These are phyloP conservation scores for Poeciliopsis turrubarensis DNA, from an alignment of 2,113 vertebrate species.

Conservation along the genomic window DNA sequence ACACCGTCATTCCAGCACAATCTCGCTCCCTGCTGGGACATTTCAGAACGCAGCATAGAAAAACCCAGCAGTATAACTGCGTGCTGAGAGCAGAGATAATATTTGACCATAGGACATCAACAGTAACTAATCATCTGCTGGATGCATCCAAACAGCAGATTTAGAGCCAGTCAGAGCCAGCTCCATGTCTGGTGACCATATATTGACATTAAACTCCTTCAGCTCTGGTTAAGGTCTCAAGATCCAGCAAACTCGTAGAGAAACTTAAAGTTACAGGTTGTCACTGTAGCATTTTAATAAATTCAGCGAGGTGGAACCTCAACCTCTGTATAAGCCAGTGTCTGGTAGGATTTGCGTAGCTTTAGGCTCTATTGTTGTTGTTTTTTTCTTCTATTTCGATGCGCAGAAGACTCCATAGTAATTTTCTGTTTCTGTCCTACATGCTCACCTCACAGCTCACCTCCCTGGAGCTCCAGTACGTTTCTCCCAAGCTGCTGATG, in stretches of 20 bases:
- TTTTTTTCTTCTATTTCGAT: background rate
- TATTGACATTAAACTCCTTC: constrained; percentile 33
- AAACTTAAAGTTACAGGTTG: constrained; percentile 13
- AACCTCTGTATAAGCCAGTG: constrained; percentile 9
- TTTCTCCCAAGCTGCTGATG: constrained; percentile 98
- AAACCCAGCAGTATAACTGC: constrained; percentile 23
- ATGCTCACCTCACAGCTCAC: constrained; percentile 83
- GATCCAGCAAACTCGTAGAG: constrained; percentile 3
- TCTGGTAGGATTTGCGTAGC: constrained; percentile 27
- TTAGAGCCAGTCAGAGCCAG: constrained; percentile 7
- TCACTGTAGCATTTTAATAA: constrained; percentile 11
- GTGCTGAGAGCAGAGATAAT: constrained; percentile 34
- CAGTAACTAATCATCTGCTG: constrained; percentile 46
- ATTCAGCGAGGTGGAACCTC: constrained; percentile 14
- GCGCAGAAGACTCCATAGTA: constrained; percentile 24
- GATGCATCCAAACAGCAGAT: constrained; percentile 28
- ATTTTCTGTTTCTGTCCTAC: constrained; percentile 30
- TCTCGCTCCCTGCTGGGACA: constrained; percentile 26
- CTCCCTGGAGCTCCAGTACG: constrained; percentile 95
- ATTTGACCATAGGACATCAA: constrained; percentile 44
- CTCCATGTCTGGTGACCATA: background rate
- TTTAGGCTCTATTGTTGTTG: constrained; percentile 15
- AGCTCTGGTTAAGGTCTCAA: constrained; percentile 4
- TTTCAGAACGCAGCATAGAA: constrained; percentile 47
- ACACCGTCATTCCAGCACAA: constrained; percentile 20